Base-by-base conservation (phyloP, 2,888 invertebrate genomes). In the Osmoderma eremita region DNA sequence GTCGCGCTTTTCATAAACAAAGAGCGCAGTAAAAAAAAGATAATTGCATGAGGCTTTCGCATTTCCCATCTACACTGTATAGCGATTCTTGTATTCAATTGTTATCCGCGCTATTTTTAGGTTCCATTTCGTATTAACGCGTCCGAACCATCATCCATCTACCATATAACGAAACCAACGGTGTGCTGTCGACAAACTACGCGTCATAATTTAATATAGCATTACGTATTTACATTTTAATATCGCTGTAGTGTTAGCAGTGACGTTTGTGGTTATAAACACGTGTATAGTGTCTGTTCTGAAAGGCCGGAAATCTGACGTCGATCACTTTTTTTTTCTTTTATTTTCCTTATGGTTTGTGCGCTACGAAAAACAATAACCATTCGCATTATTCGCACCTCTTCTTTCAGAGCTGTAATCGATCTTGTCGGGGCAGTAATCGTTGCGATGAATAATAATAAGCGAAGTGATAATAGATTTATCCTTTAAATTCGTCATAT, bases 21-120 rank as follows among this genome's bases (percentile, higher is more conserved):
- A 24, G 30, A n/a, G 30, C 20, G 49, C 18, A 48, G 42, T 20
- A 48, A 45, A 61, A n/a, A 36, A 58, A 61, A 61, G 1, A 12
- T 48, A 15, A 17, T 36, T 15, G 24, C 45, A 45, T 30, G 8
- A 3, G 30, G 36, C 24, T 61, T 61, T 61, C 58, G 30, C 58
- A 41, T 61, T 30, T 36, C 36, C 20, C 30, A 15, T 12, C 45
- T 45, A 45, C 42, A 10, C 24, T 6, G 15, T 30, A 42, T 24
- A 58, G 13, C 42, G 22, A 22, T 22, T 45, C 30, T 17, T 42
- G 42, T 12, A 30, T 61, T 61, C 30, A 48, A 61, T 61, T 48
- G 58, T 61, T 61, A 45, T 61, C 56, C 48, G 24, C n/a, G 45
- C 58, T 61, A 61, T 61, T 45, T 61, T 45, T 61, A 48, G 56